Base-by-base conservation (phyloP, 2,888 invertebrate species). In the Orthosia cruda region DNA sequence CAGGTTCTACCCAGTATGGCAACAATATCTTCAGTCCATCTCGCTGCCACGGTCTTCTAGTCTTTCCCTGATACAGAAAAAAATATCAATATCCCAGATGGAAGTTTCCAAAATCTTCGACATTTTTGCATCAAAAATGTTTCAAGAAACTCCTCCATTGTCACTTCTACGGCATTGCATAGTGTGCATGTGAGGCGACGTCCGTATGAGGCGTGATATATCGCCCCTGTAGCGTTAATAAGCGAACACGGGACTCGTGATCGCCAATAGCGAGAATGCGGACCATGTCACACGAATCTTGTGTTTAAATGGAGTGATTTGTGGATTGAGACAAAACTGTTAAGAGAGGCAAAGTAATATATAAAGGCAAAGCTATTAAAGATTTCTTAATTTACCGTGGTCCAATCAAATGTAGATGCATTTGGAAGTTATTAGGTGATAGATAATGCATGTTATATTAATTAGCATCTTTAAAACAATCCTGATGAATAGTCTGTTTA, bases 171-270 rank as follows among this genome's bases (percentile, higher is more conserved):
- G 86, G 88, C 77, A 86, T 85, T 90, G 87, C 88, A 67, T 73
- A 64, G 84, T 75, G 65, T 78, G 61, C 64, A 79, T 87, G 88
- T 85, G 88, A 89, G 86, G 74, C 88, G 90, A 89, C 89, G 92
- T 90, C 90, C 94, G 94, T 95, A 94, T 95, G 94, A 94, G 90
- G 94, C 94, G 96, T 96, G 96, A 96, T 96, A 95, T 96, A 96
- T 96, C 95, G 95, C 93, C 95, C 90, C 94, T 94, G 94, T 94
- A 93, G 95, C 95, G 96, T 96, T 96, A 96, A 96, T 96, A 96
- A 96, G 96, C 93, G 95, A 93, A 96, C 96, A 95, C 92, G 90
- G 88, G 90, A 91, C 93, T 96, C 96, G 96, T 96, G 96, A 96
- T 94, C 94, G 96, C 96, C 95, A 93, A 94, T 94, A 95, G 96